Conservation (phyloP, 2,888 invertebrate genomes). For the Pollenia angustigena region DNA sequence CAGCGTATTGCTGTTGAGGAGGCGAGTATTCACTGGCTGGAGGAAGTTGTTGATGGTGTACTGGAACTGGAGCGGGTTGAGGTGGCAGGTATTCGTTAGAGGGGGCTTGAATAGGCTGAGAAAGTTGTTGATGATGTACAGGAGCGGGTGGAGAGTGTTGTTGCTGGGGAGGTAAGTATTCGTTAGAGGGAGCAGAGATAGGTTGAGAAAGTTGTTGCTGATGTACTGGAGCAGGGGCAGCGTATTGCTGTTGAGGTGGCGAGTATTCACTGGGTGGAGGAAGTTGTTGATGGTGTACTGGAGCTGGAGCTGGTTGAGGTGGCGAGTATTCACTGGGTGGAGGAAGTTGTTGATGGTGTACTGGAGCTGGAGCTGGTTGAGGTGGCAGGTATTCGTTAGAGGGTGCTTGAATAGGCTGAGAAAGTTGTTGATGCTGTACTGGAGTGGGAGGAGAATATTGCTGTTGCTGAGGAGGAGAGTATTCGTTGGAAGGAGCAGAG, state of each 20-base stretch:
- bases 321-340: constrained; percentile 40
- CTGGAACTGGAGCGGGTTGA: constrained; percentile 32
- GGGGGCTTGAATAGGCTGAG: constrained; percentile 25
- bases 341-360: constrained; percentile 26
- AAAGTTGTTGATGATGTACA: constrained; percentile 36
- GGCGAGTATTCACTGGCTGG: constrained; percentile 47
- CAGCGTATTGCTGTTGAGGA: not conserved
- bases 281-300: constrained; percentile 20
- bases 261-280: constrained; percentile 37
- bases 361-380: constrained; percentile 17
- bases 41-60: constrained; percentile 31
- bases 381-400: constrained; percentile 30
- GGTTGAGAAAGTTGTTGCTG: constrained; percentile 35
- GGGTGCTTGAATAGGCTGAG: constrained; percentile 25
- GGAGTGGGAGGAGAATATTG: constrained; percentile 27
- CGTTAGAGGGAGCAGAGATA: not conserved
- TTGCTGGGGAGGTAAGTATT: constrained; percentile 26
- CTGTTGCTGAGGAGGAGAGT: constrained; percentile 38
- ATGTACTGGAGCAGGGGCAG: constrained; percentile 2
- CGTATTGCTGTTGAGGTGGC: constrained; percentile 20
- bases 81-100: constrained; percentile 32
- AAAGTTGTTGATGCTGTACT: constrained; percentile 6
- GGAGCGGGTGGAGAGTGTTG: constrained; percentile 37
- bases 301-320: constrained; percentile 30
- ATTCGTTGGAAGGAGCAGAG: constrained; percentile 37